phyloP scores from a whole-genome alignment of 2,797 vertebrate genomes.

The Enteromius anoplus region DNA sequence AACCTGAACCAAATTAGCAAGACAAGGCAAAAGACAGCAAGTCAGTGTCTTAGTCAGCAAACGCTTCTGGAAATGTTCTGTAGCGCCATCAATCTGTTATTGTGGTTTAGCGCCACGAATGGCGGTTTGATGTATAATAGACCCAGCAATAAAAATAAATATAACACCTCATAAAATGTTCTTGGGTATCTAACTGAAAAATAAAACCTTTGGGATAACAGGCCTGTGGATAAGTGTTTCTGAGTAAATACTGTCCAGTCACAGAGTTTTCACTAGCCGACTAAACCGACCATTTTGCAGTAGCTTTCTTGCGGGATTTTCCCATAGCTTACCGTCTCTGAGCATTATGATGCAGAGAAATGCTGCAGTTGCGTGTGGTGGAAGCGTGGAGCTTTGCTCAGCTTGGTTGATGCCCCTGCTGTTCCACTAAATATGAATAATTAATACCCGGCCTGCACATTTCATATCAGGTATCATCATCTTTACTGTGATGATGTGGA shows the following conservation, averaged over 20 bases:
- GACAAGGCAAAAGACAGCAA: neutral
- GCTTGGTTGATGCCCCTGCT: conserved; percentile 34
- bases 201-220: neutral
- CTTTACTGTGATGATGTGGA: conserved; percentile 33
- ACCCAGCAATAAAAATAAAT: neutral
- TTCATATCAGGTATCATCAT: conserved; percentile 53
- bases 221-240: neutral
- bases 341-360: conserved; percentile 34
- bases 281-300: conserved; percentile 5
- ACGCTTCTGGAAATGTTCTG: neutral
- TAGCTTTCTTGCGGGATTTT: conserved; percentile 30
- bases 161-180: conserved; percentile 10
- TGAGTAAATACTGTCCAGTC: neutral
- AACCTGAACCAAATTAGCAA: conserved; percentile 7
- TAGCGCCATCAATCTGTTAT: conserved; percentile 20
- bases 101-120: neutral
- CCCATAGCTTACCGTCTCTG: conserved; percentile 15
- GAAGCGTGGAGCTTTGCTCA: conserved; percentile 34
- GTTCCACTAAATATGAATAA: conserved; percentile 48
- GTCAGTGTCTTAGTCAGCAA: neutral
- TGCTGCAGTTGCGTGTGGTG: conserved; percentile 32
- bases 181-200: neutral
- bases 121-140: conserved; percentile 9
- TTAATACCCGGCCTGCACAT: conserved; percentile 45
- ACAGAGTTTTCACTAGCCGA: neutral